phyloP scores from a whole-genome alignment of 2,113 vertebrate species.

The Manacus vitellinus region DNA sequence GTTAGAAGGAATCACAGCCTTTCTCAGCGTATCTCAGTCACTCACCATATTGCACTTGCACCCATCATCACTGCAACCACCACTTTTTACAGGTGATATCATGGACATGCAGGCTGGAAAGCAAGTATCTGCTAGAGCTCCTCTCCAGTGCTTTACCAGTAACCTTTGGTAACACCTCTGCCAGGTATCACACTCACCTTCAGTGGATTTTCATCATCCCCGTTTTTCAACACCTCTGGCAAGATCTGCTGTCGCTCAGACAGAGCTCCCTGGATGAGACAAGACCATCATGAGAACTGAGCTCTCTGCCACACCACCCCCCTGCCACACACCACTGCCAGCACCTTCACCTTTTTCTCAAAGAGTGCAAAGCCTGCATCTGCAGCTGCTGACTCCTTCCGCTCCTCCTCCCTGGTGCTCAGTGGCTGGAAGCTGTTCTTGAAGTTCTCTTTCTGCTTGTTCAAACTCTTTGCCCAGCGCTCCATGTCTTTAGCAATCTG shows the following conservation, averaged over 20 bases:
- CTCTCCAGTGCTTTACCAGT: neutral
- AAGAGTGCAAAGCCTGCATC: slow-evolving; percentile 95
- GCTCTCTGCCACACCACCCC: neutral
- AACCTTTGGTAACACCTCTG: neutral
- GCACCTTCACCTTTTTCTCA: slow-evolving; percentile 91
- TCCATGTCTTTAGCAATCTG: slow-evolving; percentile 99
- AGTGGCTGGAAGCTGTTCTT: slow-evolving; percentile 94
- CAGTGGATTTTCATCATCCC: slow-evolving; percentile 85
- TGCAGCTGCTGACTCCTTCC: slow-evolving; percentile 92
- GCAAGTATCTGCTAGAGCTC: neutral
- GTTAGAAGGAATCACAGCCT: neutral
- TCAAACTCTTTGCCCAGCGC: slow-evolving; percentile 98
- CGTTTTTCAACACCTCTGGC: slow-evolving; percentile 80
- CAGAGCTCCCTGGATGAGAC: slow-evolving; percentile 74
- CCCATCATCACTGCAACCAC: neutral
- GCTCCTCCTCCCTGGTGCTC: slow-evolving; percentile 88
- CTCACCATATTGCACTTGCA: neutral
- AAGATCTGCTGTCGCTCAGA: slow-evolving; percentile 86
- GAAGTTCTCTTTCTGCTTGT: slow-evolving; percentile 98
- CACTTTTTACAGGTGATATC: neutral
- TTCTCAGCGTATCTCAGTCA: neutral
- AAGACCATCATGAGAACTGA: neutral
- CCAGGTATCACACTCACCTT: slow-evolving; percentile 62
- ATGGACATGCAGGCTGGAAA: neutral
- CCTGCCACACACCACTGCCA: neutral